phyloP scores from a whole-genome alignment of 2,888 invertebrate genomes.

The Andrena minutula region DNA sequence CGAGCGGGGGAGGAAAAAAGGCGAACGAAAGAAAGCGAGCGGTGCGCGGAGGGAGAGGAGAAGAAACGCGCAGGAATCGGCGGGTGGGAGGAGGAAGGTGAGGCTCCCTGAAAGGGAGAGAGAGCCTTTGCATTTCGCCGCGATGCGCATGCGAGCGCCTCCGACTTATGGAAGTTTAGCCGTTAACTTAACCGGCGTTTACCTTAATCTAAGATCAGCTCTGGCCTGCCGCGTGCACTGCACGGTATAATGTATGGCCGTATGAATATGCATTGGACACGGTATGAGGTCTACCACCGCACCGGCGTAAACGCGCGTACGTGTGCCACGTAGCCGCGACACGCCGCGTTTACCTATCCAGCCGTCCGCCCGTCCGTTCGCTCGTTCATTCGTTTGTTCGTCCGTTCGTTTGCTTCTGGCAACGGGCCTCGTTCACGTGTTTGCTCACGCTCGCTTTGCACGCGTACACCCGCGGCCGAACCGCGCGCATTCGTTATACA shows the following conservation, averaged over 20 bases:
- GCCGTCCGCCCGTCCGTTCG: conserved; percentile 11
- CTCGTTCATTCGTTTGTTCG: conserved; percentile 6
- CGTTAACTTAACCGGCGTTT: conserved; percentile 86
- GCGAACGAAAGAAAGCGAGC: not conserved
- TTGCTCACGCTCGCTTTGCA: conserved; percentile 66
- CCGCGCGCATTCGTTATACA: conserved; percentile 10
- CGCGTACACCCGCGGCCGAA: conserved; percentile 16
- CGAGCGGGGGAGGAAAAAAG: conserved; percentile 5
- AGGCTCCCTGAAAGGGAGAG: conserved; percentile 7
- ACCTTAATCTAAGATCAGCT: conserved; percentile 85
- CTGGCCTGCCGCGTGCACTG: conserved; percentile 75
- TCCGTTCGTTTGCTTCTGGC: too few relatives aligned
- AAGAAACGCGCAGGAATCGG: not conserved
- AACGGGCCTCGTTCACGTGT: conserved; percentile 57
- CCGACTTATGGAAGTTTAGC: conserved; percentile 84
- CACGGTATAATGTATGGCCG: conserved; percentile 82
- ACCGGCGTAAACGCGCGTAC: conserved; percentile 52
- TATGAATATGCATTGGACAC: conserved; percentile 85
- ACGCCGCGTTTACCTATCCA: conserved; percentile 37
- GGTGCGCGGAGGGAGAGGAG: not conserved
- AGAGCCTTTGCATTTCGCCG: conserved; percentile 54
- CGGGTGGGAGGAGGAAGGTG: not conserved
- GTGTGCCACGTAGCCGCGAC: conserved; percentile 31
- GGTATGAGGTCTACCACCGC: conserved; percentile 75
- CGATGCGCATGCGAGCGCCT: conserved; percentile 82